A percentile compares a stretch with the other conserved stretches of the same genome.
phyloP scores from a whole-genome alignment of 2,888 invertebrate species.

The Iphiclides podalirius region DNA sequence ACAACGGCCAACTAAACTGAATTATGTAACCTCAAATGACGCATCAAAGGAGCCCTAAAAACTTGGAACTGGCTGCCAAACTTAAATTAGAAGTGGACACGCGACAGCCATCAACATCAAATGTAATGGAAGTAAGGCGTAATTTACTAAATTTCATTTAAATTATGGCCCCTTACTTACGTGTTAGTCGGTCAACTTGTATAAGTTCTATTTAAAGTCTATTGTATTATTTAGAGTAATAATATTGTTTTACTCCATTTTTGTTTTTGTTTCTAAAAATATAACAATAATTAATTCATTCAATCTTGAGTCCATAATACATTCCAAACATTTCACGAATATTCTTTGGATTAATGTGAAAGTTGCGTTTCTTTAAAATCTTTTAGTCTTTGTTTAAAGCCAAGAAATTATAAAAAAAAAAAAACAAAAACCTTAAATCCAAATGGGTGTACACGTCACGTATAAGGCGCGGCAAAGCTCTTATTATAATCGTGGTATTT shows the following conservation, averaged over 20 bases:
- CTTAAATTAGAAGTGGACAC: constrained; percentile 23
- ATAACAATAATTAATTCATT: no score
- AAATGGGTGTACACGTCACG: no score
- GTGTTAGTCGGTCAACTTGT: background rate
- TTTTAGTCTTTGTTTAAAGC: background rate
- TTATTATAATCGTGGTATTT: no score
- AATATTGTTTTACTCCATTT: no score
- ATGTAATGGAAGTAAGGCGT: constrained; percentile 4
- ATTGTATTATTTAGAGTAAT: no score
- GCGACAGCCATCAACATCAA: constrained; percentile 5
- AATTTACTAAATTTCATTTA: constrained; percentile 4
- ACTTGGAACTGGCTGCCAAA: constrained; percentile 16
- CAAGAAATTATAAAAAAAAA: no score
- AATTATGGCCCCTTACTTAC: background rate
- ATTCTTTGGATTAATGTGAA: background rate
- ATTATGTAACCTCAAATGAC: constrained; percentile 12
- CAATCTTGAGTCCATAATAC: no score
- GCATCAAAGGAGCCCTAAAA: constrained; percentile 19
- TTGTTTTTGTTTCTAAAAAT: no score
- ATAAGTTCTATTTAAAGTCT: background rate
- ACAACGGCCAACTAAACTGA: constrained; percentile 11
- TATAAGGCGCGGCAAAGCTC: no score
- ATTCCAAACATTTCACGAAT: no score
- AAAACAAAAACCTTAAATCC: no score
- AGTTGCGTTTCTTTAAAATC: background rate